phyloP scores from a whole-genome alignment of 2,888 invertebrate species.

The Linnaemya vulpina region DNA sequence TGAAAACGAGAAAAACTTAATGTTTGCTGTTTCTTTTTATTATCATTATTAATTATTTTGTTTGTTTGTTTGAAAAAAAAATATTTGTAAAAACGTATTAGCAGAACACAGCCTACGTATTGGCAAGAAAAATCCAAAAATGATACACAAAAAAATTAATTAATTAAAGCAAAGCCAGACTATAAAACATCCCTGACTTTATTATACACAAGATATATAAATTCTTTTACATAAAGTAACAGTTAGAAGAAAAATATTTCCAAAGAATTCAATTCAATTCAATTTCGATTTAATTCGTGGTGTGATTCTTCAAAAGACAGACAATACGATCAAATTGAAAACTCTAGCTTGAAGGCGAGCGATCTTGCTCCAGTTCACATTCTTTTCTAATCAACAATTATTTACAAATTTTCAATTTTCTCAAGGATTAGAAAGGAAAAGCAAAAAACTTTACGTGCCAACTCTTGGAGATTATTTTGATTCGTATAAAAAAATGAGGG shows the following conservation, averaged over 20 bases:
- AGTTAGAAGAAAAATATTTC: constrained; percentile 31
- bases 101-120: constrained; percentile 35
- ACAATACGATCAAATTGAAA: constrained; percentile 33
- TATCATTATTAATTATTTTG: too few relatives aligned
- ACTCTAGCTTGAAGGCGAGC: constrained; percentile 46
- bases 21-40: too few relatives aligned
- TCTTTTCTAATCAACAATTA: constrained; percentile 49
- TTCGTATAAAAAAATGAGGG: constrained; percentile 2
- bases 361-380: constrained; percentile 50
- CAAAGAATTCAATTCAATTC: constrained; percentile 44
- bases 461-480: constrained; percentile 7
- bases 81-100: constrained; percentile 29
- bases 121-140: constrained; percentile 39
- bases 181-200: constrained; percentile 45
- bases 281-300: constrained; percentile 68
- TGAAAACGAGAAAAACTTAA: constrained; percentile 4
- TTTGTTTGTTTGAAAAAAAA: not conserved
- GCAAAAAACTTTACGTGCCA: constrained; percentile 59
- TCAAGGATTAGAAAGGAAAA: constrained; percentile 41
- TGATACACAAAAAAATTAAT: constrained; percentile 19
- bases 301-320: constrained; percentile 64
- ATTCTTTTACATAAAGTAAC: constrained; percentile 31
- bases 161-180: constrained; percentile 63
- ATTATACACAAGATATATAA: constrained; percentile 10
- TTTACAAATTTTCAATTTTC: constrained; percentile 40